phyloP scores from a whole-genome alignment of 2,797 vertebrate genomes.

The Loriculus beryllinus region DNA sequence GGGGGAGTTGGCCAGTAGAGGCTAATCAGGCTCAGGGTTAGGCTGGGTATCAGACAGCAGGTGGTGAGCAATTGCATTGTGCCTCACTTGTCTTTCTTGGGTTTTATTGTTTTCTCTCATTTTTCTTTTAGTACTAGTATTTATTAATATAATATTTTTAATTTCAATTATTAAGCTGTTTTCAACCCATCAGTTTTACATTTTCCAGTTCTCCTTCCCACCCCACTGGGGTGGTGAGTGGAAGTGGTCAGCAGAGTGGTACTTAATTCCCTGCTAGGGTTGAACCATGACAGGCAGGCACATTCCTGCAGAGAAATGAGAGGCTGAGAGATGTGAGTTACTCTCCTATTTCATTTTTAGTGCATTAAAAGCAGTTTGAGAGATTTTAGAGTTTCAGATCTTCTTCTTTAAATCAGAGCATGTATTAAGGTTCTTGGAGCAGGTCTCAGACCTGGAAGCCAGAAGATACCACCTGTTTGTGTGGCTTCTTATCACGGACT shows the following conservation, averaged over 20 bases:
- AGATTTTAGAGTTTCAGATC: background rate
- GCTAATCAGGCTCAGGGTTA: background rate
- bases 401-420: background rate
- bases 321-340: background rate
- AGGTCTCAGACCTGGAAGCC: background rate
- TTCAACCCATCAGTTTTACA: background rate
- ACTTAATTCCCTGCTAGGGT: background rate
- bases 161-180: background rate
- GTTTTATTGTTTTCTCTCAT: background rate
- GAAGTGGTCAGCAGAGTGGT: background rate
- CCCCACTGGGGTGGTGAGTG: background rate
- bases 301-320: background rate
- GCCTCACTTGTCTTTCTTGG: background rate
- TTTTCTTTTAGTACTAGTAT: background rate
- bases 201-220: background rate
- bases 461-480: background rate
- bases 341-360: background rate
- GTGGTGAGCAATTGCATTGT: background rate
- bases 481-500: background rate
- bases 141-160: background rate
- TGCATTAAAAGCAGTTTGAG: background rate
- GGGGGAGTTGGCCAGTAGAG: background rate
- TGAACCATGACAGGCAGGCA: background rate
- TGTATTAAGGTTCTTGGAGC: background rate
- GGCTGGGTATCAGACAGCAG: background rate